Conservation (phyloP, 2,888 invertebrate species). For the Gryllus longicercus region DNA sequence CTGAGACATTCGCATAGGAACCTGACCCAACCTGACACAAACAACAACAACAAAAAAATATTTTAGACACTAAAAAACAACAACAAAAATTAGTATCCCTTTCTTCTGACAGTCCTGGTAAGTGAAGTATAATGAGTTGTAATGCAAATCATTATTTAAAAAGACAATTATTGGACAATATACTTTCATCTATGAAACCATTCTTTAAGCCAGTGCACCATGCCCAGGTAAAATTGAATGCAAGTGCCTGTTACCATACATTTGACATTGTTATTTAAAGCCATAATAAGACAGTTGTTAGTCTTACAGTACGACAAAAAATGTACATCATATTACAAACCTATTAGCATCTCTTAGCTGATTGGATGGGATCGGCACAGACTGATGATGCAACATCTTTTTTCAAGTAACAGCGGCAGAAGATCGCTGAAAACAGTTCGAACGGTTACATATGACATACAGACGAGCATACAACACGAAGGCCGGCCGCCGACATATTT, state of each 20-base stretch:
- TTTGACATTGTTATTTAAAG: too few relatives aligned
- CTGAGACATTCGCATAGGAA: slow-evolving; percentile 39
- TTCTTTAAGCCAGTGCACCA: too few relatives aligned
- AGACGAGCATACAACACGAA: not conserved
- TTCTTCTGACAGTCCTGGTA: too few relatives aligned
- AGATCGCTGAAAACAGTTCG: slow-evolving; percentile 43
- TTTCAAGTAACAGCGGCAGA: slow-evolving; percentile 45
- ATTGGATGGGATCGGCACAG: slow-evolving; percentile 46
- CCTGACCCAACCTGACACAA: slow-evolving; percentile 35
- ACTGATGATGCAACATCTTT: slow-evolving; percentile 42
- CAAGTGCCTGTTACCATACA: too few relatives aligned
- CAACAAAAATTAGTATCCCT: too few relatives aligned
- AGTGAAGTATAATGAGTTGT: too few relatives aligned
- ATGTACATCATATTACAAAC: slow-evolving; percentile 24
- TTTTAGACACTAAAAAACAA: too few relatives aligned
- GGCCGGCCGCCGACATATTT: slow-evolving; percentile 17
- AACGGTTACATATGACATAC: slow-evolving; percentile 1
- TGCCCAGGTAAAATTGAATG: too few relatives aligned
- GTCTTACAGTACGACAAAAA: slow-evolving; percentile 37
- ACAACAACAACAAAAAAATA: not conserved
- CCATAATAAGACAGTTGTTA: slow-evolving; percentile 23
- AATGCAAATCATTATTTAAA: too few relatives aligned
- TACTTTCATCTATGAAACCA: too few relatives aligned
- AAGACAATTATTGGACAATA: too few relatives aligned
- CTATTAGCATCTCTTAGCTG: slow-evolving; percentile 36